phyloP scores from a whole-genome alignment of 2,888 invertebrate species.

The Diadegma fenestrale region DNA sequence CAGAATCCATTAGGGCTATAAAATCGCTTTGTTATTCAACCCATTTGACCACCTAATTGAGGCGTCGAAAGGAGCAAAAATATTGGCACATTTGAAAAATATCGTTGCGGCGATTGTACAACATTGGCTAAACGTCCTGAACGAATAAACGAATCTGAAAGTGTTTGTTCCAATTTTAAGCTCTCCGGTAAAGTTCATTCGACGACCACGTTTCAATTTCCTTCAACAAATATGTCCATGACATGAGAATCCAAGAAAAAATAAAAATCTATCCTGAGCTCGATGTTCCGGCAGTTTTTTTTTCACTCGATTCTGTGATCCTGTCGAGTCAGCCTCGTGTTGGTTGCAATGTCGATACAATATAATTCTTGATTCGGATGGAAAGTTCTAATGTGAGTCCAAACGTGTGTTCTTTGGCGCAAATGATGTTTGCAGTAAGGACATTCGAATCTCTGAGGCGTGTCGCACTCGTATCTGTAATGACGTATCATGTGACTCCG shows the following conservation, averaged over 20 bases:
- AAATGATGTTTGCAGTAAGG: conserved; percentile 82
- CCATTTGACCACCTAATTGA: conserved; percentile 1
- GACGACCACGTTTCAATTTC: not conserved
- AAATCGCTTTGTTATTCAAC: conserved; percentile 12
- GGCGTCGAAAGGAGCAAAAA: conserved; percentile 19
- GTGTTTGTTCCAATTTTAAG: not conserved
- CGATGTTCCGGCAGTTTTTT: not conserved
- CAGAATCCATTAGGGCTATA: not conserved
- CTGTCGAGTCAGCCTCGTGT: conserved; percentile 75
- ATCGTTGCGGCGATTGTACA: not conserved
- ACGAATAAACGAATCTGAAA: conserved; percentile 23
- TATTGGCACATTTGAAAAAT: conserved; percentile 22
- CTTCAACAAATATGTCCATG: conserved; percentile 4
- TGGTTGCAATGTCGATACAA: conserved; percentile 81
- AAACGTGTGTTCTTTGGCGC: conserved; percentile 81
- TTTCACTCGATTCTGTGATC: conserved; percentile 72
- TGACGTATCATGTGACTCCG: conserved; percentile 88
- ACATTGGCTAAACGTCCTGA: conserved; percentile 4
- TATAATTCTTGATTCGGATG: conserved; percentile 80
- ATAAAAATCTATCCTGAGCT: not conserved
- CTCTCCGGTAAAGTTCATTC: not conserved
- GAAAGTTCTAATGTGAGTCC: conserved; percentile 81
- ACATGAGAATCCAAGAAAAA: not conserved
- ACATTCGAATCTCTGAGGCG: conserved; percentile 83
- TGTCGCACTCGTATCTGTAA: conserved; percentile 84